phyloP scores from a whole-genome alignment of 1,140 invertebrate genomes.

The Oryzaephilus surinamensis region DNA sequence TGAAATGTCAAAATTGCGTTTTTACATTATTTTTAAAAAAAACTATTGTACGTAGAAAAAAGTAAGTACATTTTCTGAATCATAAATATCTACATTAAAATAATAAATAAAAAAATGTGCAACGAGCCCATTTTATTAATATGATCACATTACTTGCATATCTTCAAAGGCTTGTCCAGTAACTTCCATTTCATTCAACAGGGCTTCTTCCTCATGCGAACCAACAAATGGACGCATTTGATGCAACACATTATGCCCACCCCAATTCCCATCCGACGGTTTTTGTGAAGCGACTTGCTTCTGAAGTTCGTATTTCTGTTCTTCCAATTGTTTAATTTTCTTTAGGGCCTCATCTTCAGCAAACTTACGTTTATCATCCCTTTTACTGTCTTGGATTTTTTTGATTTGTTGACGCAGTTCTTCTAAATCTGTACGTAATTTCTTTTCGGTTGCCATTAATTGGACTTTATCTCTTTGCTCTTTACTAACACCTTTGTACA shows the following conservation, averaged over 20 bases:
- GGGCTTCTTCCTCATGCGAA: conserved; percentile 84
- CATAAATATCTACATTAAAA: no score
- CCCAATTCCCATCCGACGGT: conserved; percentile 54
- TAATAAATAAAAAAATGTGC: not conserved
- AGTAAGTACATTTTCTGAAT: no score
- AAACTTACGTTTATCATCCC: conserved; percentile 83
- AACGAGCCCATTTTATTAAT: not conserved
- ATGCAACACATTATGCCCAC: conserved; percentile 36
- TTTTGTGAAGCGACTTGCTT: conserved; percentile 77
- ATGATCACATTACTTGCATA: conserved; percentile 59
- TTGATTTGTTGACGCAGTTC: conserved; percentile 76
- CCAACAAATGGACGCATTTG: conserved; percentile 51
- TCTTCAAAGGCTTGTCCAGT: conserved; percentile 98
- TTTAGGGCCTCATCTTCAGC: conserved; percentile 90
- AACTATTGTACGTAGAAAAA: no score
- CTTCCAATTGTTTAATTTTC: conserved; percentile 92
- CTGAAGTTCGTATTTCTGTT: conserved; percentile 74
- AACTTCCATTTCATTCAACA: conserved; percentile 98
- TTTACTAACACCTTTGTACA: conserved; percentile 95
- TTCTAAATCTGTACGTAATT: conserved; percentile 78
- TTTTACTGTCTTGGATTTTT: conserved; percentile 75
- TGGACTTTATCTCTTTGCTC: conserved; percentile 94
- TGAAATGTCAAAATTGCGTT: no score
- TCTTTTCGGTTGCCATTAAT: conserved; percentile 90
- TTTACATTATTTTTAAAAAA: no score